Evolutionary conservation across 53 echinoderm and acorn worm genomes (phyloP).

Genomic region (Astropecten irregularis): DNA sequence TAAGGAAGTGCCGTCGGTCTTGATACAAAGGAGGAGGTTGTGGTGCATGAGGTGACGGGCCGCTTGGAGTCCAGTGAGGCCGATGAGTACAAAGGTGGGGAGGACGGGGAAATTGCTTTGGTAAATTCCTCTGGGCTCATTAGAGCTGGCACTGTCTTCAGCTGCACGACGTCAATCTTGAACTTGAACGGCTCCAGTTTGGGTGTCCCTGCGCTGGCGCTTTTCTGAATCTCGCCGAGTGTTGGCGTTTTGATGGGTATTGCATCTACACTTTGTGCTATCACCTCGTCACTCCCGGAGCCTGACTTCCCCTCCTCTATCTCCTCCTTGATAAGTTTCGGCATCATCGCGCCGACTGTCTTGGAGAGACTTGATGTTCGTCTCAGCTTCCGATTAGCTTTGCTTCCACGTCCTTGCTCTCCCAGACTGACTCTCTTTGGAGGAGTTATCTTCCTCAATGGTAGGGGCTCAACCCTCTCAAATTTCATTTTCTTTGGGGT

Average conservation of each 20-base stretch:
- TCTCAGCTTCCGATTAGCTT: slow-evolving; percentile 57
- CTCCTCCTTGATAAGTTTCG: slow-evolving; percentile 91
- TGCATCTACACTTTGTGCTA: slow-evolving; percentile 29
- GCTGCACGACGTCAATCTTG: slow-evolving; percentile 89
- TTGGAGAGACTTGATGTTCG: slow-evolving; percentile 64
- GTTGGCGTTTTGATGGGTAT: slow-evolving; percentile 56
- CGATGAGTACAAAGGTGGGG: slow-evolving; percentile 20
- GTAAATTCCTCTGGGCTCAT: slow-evolving; percentile 53
- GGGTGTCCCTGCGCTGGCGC: slow-evolving; percentile 65
- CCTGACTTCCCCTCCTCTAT: slow-evolving; percentile 61
- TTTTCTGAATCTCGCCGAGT: slow-evolving; percentile 58
- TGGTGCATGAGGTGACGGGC: slow-evolving; percentile 4
- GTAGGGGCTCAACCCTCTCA: slow-evolving; percentile 53
- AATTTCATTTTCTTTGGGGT: slow-evolving; percentile 84
- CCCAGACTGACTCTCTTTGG: slow-evolving; percentile 52
- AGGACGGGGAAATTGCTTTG: neutral
- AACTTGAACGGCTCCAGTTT: slow-evolving; percentile 92
- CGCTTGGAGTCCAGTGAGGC: slow-evolving; percentile 40
- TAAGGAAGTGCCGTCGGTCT: slow-evolving; percentile 45
- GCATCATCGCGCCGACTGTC: slow-evolving; percentile 73
- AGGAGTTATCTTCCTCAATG: slow-evolving; percentile 44
- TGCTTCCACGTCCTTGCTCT: slow-evolving; percentile 58
- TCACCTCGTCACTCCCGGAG: slow-evolving; percentile 52
- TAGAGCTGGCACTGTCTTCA: slow-evolving; percentile 86
- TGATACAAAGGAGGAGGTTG: slow-evolving; percentile 19